phyloP scores from a whole-genome alignment of 2,797 vertebrate species.

The Triplophysa yarkandensis region DNA sequence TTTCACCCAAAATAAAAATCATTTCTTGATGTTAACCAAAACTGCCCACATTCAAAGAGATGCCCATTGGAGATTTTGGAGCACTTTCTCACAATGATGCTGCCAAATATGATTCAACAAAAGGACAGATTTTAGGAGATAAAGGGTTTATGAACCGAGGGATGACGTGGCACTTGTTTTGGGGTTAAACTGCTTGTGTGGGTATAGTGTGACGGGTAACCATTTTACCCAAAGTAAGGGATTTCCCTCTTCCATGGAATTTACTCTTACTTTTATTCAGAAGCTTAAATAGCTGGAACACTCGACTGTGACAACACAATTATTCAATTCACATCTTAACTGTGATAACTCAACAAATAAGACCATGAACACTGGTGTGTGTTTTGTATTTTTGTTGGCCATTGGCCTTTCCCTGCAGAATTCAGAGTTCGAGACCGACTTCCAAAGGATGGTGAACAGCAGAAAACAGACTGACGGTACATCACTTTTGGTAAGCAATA shows the following conservation, averaged over 20 bases:
- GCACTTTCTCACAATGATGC: slow-evolving; percentile 3
- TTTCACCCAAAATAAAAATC: not conserved
- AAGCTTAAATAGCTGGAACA: slow-evolving; percentile 28
- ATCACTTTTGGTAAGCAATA: slow-evolving; percentile 17
- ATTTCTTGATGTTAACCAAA: not conserved
- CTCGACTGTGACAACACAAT: not conserved
- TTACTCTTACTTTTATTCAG: not conserved
- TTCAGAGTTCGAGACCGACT: not conserved
- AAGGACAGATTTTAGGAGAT: not conserved
- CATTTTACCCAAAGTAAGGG: not conserved
- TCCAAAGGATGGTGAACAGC: rapidly evolving
- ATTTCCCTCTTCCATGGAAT: slow-evolving; percentile 24
- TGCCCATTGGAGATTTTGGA: not conserved
- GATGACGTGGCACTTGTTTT: not conserved
- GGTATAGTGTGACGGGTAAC: not conserved
- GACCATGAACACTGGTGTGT: slow-evolving; percentile 5
- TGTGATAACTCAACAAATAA: not conserved
- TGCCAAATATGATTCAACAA: not conserved
- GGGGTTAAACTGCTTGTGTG: not conserved
- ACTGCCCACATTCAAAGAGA: not conserved
- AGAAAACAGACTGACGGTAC: not conserved
- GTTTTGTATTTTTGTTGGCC: slow-evolving; percentile 18
- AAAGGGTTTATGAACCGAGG: not conserved
- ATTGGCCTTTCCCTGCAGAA: not conserved
- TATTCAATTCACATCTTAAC: slow-evolving; percentile 5